Conservation (phyloP, 1,140 invertebrate genomes). For the Contarinia nasturtii region DNA sequence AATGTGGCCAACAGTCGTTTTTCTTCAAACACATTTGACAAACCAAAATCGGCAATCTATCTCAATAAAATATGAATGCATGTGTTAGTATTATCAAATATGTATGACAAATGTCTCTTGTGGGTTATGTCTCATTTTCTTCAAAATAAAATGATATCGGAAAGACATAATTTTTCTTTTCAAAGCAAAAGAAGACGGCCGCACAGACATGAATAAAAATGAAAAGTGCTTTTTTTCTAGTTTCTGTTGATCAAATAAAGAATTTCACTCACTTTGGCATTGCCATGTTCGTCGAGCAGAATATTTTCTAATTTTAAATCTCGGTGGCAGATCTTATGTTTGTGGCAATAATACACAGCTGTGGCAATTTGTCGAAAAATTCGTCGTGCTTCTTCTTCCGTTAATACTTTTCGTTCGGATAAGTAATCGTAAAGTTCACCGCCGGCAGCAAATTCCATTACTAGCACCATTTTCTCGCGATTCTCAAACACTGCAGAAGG, state of each 20-base stretch:
- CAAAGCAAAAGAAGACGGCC: no score
- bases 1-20: constrained; percentile 78
- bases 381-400: constrained; percentile 81
- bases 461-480: constrained; percentile 94
- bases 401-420: constrained; percentile 74
- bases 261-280: constrained; percentile 60
- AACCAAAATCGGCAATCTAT: constrained; percentile 95
- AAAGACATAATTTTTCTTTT: no score
- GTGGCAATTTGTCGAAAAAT: constrained; percentile 96
- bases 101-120: no score
- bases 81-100: no score
- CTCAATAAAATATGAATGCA: neutral
- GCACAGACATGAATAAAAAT: no score
- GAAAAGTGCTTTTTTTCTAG: no score
- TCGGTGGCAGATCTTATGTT: constrained; percentile 94
- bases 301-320: constrained; percentile 99
- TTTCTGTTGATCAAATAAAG: no score
- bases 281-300: constrained; percentile 82
- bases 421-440: constrained; percentile 98
- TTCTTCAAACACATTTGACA: constrained; percentile 95
- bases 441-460: constrained; percentile 98
- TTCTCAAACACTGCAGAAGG: constrained; percentile 82
- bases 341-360: constrained; percentile 96
- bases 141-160: no score
- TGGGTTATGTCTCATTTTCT: no score